Evolutionary conservation across 2,888 invertebrate genomes (phyloP).

Genomic region (Altica lythri): DNA sequence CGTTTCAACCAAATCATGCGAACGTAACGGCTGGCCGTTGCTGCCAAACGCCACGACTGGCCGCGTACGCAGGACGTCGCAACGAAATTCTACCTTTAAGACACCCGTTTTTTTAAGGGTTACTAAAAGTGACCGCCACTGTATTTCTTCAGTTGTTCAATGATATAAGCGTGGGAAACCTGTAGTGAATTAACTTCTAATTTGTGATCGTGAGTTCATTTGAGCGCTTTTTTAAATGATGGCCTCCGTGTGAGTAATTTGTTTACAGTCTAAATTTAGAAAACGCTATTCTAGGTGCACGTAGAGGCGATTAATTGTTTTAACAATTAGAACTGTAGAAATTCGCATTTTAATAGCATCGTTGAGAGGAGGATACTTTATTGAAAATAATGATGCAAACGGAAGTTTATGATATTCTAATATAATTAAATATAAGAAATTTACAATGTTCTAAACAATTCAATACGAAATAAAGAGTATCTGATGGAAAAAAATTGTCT

Average conservation of each 20-base stretch:
- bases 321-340: conserved; percentile 19
- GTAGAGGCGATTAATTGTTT: conserved; percentile 35
- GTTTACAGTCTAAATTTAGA: conserved; percentile 32
- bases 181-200: conserved; percentile 42
- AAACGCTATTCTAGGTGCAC: conserved; percentile 26
- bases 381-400: too few relatives aligned
- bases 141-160: conserved; percentile 34
- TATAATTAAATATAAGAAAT: too few relatives aligned
- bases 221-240: conserved; percentile 39
- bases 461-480: too few relatives aligned
- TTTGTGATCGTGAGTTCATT: conserved; percentile 45
- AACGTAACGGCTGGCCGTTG: too few relatives aligned
- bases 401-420: too few relatives aligned
- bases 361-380: not conserved
- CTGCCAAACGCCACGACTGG: too few relatives aligned
- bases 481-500: too few relatives aligned
- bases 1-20: too few relatives aligned
- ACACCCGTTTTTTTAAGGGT: not conserved
- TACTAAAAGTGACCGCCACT: not conserved
- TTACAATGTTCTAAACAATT: too few relatives aligned
- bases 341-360: conserved; percentile 16
- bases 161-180: conserved; percentile 33
- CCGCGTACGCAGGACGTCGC: too few relatives aligned
- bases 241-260: conserved; percentile 34
- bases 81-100: too few relatives aligned